Evolutionary conservation across 2,113 vertebrate genomes (phyloP), one percentile per base, ranked within the genome.

Genomic region (Hepsetus odoe): DNA sequence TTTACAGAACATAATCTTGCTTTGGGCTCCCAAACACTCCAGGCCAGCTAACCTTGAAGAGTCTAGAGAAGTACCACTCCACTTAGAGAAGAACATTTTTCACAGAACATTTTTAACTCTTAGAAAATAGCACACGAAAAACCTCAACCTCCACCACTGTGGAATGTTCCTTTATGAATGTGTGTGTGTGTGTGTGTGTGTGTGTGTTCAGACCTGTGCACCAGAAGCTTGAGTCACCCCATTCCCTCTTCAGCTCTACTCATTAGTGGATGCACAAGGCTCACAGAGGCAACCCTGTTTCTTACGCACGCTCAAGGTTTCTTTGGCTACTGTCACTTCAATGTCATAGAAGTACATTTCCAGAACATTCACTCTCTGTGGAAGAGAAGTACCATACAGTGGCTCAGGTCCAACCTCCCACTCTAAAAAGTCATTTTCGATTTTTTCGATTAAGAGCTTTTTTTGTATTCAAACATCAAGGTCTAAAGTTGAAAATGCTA

Each of bases 401-500:
- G 12, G 11, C 14, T 9, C 74, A 38, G 11, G 32, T 10, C 20
- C 42, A 75, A 64, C 42, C 44, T 76, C 16, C 2, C 44, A 65
- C 16, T 65, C 38, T 53, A 20, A n/a, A 55, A 12, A 62, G 30
- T 40, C 16, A 61, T 35, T 8, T 22, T 20, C 38, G 40, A 30
- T 26, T 44, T 32, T 42, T 24, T 42, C 35, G 18, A 66, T 51
- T 49, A 53, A 10, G 7, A 33, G 28, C 13, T 53, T 38, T 38
- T 55, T 24, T 69, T 38, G 33, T 38, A 69, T 69, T 69, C 18
- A 56, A 53, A 16, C 28, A 24, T 5, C 53, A 69, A 69, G 75
- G 40, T 59, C 75, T 26, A 59, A 49, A 14, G 67, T 40, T 70
- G 44, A 44, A 69, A 69, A 33, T 59, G 33, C 10, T 76, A 56